Evolutionary conservation across 2,113 vertebrate genomes (phyloP).

Genomic region (Prochilodus magdalenae): DNA sequence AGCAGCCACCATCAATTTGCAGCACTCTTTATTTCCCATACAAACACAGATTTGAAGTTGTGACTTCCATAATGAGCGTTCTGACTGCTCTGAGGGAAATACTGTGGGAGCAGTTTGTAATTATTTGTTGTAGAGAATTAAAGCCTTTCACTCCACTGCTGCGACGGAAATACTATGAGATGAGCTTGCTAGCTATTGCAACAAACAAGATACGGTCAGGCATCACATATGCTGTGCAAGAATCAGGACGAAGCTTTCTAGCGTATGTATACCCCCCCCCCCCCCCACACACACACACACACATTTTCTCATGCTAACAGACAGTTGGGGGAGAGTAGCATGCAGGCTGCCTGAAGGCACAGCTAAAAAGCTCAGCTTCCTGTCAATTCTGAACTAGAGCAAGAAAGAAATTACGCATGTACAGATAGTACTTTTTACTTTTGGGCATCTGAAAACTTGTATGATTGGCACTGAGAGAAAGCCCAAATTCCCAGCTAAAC

Average conservation of each 20-base stretch:
- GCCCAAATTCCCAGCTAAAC: not conserved
- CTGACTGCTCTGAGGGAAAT: not conserved
- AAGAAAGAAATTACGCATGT: not conserved
- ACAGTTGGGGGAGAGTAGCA: not conserved
- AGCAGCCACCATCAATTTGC: not conserved
- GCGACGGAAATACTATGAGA: not conserved
- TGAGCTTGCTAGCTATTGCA: not conserved
- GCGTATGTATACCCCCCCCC: no score
- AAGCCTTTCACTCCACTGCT: not conserved
- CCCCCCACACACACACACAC: no score
- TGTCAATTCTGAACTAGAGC: not conserved
- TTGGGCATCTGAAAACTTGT: not conserved
- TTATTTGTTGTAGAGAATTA: constrained; percentile 1
- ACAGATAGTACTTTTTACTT: constrained; percentile 13
- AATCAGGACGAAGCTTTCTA: no score
- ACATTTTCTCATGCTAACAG: not conserved
- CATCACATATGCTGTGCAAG: no score
- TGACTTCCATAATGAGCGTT: constrained; percentile 16
- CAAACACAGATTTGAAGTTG: not conserved
- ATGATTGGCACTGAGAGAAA: not conserved
- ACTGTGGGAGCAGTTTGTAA: not conserved
- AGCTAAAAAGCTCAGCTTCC: not conserved
- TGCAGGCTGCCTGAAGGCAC: not conserved
- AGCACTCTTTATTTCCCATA: not conserved
- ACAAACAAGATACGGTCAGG: not conserved